Evolutionary conservation across 2,797 vertebrate species (phyloP), one percentile per base, ranked within the genome.

Genomic region (Apodemus agrarius): DNA sequence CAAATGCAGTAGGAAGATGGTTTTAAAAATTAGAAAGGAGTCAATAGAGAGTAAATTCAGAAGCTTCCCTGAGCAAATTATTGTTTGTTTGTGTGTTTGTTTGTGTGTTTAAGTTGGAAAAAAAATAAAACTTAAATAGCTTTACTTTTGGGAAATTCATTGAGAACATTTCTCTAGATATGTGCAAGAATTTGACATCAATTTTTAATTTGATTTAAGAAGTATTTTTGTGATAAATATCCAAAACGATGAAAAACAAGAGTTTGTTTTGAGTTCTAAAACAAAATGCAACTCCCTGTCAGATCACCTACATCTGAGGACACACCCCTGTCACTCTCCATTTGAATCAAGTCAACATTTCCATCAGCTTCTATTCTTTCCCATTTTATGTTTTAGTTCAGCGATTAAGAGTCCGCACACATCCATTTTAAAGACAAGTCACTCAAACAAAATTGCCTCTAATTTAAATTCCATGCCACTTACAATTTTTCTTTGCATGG

Each of bases 1-100:
- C 96, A 98, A 98, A 98, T 98, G 98, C 98, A 98, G 98, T 98
- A 98, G 97, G 96, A 98, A 98, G 97, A 97, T 97, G 97, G 40
- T 49, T 90, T 61, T 65, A 40, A 91, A 81, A 98, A 98, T 90
- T 96, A 98, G 97, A 97, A 97, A 98, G 92, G 96, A 98, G 90
- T 94, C 97, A 97, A 92, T 79, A 96, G 97, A 98, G 98, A 95
- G 96, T 96, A 93, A 96, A 97, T 98, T 92, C 91, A 98, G 96
- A 98, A 92, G 96, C 89, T 97, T 91, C 97, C 98, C 98, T 98
- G 97, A 94, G 81, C n/a, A 96, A 94, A 89, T 74, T 86, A 21
- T 43, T 79, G 34, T 83, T 65, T 80, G 67, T 88, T 10, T 86
- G 65, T 86, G 34, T 69, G 63, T 69, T n/a, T 69, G 83, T 86